A percentile compares a stretch with the other conserved stretches of the same genome.
Conservation (phyloP, 2,888 invertebrate species). For the Agrotis ipsilon region DNA sequence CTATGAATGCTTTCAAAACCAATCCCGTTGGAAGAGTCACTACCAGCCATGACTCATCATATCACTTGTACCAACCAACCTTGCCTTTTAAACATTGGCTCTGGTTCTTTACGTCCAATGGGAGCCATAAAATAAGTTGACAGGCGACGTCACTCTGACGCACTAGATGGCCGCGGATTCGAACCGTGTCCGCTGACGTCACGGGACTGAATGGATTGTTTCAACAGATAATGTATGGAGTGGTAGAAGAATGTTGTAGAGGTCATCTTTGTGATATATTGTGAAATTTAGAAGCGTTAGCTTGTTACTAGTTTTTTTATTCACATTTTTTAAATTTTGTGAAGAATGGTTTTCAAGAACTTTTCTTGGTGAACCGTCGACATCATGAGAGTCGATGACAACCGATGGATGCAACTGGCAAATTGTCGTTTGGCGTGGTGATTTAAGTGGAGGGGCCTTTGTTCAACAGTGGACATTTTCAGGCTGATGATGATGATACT, state of each 20-base stretch:
- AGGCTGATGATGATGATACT: too few relatives aligned
- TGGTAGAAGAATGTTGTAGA: too few relatives aligned
- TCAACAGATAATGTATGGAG: background rate
- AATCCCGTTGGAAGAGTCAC: background rate
- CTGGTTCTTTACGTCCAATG: constrained; percentile 63
- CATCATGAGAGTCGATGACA: too few relatives aligned
- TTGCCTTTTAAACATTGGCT: constrained; percentile 22
- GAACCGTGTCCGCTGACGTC: constrained; percentile 82
- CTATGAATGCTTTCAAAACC: background rate
- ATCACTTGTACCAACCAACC: constrained; percentile 15
- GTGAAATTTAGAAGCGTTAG: background rate
- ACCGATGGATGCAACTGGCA: too few relatives aligned
- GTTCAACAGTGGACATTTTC: too few relatives aligned
- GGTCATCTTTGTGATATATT: constrained; percentile 2
- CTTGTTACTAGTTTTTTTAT: too few relatives aligned
- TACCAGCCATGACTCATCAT: background rate
- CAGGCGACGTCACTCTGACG: constrained; percentile 80
- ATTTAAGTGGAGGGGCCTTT: too few relatives aligned
- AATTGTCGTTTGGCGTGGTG: too few relatives aligned
- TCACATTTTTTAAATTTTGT: too few relatives aligned
- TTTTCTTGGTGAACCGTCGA: too few relatives aligned
- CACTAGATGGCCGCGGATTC: constrained; percentile 74
- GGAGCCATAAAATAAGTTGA: constrained; percentile 46
- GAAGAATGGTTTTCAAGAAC: too few relatives aligned
- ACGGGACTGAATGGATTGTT: constrained; percentile 50